A percentile compares a stretch with the other conserved stretches of the same genome.
Evolutionary conservation across 2,888 invertebrate genomes (phyloP).

Genomic region (Sesamia inferens): DNA sequence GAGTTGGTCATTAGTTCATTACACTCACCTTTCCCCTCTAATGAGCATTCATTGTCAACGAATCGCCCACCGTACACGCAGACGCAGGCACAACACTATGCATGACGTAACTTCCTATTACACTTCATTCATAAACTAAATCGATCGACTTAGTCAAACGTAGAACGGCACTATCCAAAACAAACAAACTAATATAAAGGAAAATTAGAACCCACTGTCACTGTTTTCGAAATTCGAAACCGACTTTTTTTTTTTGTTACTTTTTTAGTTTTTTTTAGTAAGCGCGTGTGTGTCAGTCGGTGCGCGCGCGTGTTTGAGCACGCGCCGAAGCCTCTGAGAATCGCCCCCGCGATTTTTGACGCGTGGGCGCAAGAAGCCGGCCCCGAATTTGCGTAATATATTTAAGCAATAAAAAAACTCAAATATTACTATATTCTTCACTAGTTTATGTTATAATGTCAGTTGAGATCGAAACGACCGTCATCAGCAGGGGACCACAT

Average conservation of each 20-base stretch:
- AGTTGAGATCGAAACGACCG: conserved; percentile 75
- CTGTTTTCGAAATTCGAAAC: conserved; percentile 59
- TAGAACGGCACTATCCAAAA: conserved; percentile 69
- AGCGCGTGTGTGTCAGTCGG: conserved; percentile 84
- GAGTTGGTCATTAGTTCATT: conserved; percentile 73
- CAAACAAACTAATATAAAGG: conserved; percentile 45
- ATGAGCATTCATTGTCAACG: conserved; percentile 88
- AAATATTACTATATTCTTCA: conserved; percentile 58
- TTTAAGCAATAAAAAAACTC: conserved; percentile 78
- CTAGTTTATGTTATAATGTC: conserved; percentile 54
- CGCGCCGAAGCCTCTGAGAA: conserved; percentile 84
- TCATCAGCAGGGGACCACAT: conserved; percentile 84
- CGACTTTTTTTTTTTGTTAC: conserved; percentile 63
- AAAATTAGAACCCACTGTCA: conserved; percentile 61
- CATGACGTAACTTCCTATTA: conserved; percentile 88
- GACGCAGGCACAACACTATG: conserved; percentile 86
- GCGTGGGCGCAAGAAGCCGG: conserved; percentile 84
- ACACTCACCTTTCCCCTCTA: conserved; percentile 88
- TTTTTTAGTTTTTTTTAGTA: conserved; percentile 64
- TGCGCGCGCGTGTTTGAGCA: conserved; percentile 87
- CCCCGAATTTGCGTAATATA: conserved; percentile 88
- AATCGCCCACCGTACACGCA: conserved; percentile 75
- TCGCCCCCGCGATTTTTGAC: conserved; percentile 87
- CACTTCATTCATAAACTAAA: conserved; percentile 87
- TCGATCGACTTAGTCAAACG: conserved; percentile 72